A percentile compares a stretch with the other conserved stretches of the same genome.
Conservation (phyloP, 2,797 vertebrate species). For the Otolemur crassicaudatus region DNA sequence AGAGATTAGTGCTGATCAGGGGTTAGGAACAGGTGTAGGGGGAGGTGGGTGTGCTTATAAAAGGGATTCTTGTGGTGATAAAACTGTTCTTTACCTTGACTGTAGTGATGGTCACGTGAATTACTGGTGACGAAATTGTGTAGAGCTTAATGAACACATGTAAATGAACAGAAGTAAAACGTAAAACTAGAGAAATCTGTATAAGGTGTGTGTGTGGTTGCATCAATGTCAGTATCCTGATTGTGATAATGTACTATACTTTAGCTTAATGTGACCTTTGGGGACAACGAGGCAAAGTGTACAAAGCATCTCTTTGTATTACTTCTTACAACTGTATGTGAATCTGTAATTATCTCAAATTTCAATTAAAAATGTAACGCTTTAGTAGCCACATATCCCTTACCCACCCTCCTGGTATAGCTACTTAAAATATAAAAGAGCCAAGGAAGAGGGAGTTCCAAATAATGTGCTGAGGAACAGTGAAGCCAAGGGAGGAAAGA, state of each 20-base stretch:
- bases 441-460: neutral
- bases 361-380: conserved; percentile 20
- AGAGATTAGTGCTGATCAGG: neutral
- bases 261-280: conserved; percentile 21
- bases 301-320: neutral
- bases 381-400: neutral
- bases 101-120: neutral
- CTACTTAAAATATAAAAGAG: neutral
- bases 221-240: neutral
- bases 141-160: neutral
- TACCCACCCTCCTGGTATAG: neutral
- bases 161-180: neutral
- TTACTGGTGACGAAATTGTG: neutral
- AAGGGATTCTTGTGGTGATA: neutral
- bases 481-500: neutral
- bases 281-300: neutral
- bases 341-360: conserved; percentile 25
- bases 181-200: neutral
- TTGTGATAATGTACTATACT: neutral
- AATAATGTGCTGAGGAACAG: neutral
- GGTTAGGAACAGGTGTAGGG: neutral
- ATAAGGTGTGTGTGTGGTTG: neutral
- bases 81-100: neutral
- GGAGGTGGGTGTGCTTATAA: neutral
- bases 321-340: neutral